Evolutionary conservation across 2,797 vertebrate species (phyloP), one percentile per base, ranked within the genome.

Genomic region (Anas bahamensis): DNA sequence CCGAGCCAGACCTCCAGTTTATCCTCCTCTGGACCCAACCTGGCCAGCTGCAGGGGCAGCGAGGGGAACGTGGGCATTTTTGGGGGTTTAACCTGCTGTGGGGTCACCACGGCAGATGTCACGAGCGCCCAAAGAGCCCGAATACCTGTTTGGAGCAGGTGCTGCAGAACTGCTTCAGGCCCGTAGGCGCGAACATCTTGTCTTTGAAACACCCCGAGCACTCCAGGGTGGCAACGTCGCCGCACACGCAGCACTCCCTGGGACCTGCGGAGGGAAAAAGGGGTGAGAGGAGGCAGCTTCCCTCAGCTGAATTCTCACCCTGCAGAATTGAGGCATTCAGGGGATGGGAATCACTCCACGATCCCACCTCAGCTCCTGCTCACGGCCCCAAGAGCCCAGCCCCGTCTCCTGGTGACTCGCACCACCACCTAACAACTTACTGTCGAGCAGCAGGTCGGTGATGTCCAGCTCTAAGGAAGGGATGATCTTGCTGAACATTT

Each of bases 401-500:
- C 11, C 28, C 28, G 13, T 35, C n/a, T 35, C 35, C 22, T 6
- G 10, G 50, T 17, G 39, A 31, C 56, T 59, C 22, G 0, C 46
- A 26, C 59, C 46, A 2, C 6, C 4, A 2, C 29, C 41, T 44
- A 14, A 44, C 95, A 14, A 44, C 95, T 93, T 93, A 99, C 99
- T 98, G 83, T 99, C 97, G 44, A 97, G 97, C 31, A 99, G 98
- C 55, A 99, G 98, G 80, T 98, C 98, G 1, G 98, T 99, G 83
- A 99, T 92, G 94, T 99, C 99, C 94, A 99, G 95, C 96, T 99
- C 98, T 91, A 99, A 75, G 29, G 99, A 99, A 3, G 99, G 99
- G 77, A 99, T 96, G 55, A 99, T 99, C 95, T 99, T 99, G 42
- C 98, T 98, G 94, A 99, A 99, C 99, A 99, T 99, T 95, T 99